A percentile compares a stretch with the other conserved stretches of the same genome.
Evolutionary conservation across 2,888 invertebrate species (phyloP).

Genomic region (Drosophila mayaguana): DNA sequence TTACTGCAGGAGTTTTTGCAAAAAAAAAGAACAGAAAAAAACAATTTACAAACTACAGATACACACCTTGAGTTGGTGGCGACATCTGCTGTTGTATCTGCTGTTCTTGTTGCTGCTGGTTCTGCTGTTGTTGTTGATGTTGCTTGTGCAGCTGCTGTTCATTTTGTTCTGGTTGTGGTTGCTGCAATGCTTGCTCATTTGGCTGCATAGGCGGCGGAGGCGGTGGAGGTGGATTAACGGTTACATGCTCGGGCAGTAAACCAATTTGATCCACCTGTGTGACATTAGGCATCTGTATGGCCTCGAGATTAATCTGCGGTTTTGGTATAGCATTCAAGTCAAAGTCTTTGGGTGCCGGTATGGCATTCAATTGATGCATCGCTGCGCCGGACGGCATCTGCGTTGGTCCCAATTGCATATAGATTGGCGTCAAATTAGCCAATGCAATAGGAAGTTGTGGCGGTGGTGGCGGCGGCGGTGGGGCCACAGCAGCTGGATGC

Average conservation of each 20-base stretch:
- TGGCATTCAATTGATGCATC: slow-evolving; percentile 87
- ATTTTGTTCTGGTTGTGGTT: slow-evolving; percentile 29
- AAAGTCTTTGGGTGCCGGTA: slow-evolving; percentile 88
- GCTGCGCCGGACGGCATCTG: slow-evolving; percentile 75
- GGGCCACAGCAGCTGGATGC: slow-evolving; percentile 77
- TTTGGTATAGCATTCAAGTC: slow-evolving; percentile 88
- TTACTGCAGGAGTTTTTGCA: slow-evolving; percentile 25
- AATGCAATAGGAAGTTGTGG: slow-evolving; percentile 74
- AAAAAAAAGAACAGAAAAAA: slow-evolving; percentile 50
- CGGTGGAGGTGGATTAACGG: slow-evolving; percentile 64
- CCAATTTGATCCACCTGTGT: slow-evolving; percentile 49
- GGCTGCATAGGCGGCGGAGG: slow-evolving; percentile 65
- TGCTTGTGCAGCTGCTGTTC: slow-evolving; percentile 10
- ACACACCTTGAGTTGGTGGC: slow-evolving; percentile 75
- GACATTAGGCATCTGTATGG: slow-evolving; percentile 86
- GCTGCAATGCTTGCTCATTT: slow-evolving; percentile 43
- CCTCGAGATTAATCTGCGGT: slow-evolving; percentile 87
- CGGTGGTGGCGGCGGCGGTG: slow-evolving; percentile 82
- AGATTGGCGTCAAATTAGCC: slow-evolving; percentile 82
- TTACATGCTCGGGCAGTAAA: slow-evolving; percentile 56
- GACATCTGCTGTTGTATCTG: slow-evolving; percentile 20
- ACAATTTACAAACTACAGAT: slow-evolving; percentile 20
- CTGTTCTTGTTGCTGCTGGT: slow-evolving; percentile 30
- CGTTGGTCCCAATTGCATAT: slow-evolving; percentile 83
- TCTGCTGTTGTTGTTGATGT: slow-evolving; percentile 7